Evolutionary conservation across 2,797 vertebrate species (phyloP), one percentile per base, ranked within the genome.

Genomic region (Natrix natrix): DNA sequence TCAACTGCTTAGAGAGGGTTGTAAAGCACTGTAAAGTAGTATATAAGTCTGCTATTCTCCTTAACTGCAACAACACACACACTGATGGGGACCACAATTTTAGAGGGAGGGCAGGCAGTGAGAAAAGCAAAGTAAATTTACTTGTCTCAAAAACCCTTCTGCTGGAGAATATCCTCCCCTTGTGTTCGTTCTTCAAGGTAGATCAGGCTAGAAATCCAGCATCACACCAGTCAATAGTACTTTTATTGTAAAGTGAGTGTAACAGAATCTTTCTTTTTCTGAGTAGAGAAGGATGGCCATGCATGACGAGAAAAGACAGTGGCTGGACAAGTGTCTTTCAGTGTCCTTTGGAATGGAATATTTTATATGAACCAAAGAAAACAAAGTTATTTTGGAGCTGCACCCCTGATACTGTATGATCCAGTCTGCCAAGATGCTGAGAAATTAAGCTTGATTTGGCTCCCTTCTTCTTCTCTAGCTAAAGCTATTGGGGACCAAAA

Each of bases 221-320:
- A 2, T 37, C n/a, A 17, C 1, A 2, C 66, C 1, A 0, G 16
- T 32, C n/a, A 69, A 32, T 74, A 37, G n/a, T 74, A 74, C n/a
- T 78, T 78, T 78, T 78, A 5, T 78, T 43, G 74, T 43, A 78
- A 78, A 43, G 3, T 0, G 7, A 78, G 10, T 43, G 37, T 78
- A 78, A 74, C 14, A 17, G 14, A 74, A 74, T 16, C n/a, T 74
- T 28, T 63, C 20, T 48, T 83, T 83, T 12, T 12, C 74, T 83
- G 37, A 83, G 20, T 24, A 78, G 78, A 83, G 43, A 24, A 83
- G 48, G 43, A 83, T 48, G 8, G 20, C 4, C 78, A 48, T 48
- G 43, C 43, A 83, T 10, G 1, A 48, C 12, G 37, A 48, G 78
- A 24, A 22, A 48, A 83, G 78, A 83, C 74, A 83, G 37, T 83